Conservation (phyloP, 1,140 invertebrate genomes). For the Pseudomyrmex cubaensis region DNA sequence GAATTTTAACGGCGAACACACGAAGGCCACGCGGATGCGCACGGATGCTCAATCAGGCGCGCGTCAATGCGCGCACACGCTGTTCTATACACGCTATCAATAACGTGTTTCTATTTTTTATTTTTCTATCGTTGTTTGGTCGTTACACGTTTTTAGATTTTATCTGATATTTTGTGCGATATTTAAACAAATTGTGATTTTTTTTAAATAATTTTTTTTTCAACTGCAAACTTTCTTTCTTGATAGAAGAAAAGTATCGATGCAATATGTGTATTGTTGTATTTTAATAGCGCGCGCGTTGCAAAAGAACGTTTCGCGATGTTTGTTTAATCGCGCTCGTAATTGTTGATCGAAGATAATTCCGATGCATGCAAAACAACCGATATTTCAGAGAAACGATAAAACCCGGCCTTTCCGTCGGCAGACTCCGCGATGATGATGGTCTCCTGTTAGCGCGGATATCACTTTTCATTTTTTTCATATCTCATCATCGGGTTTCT, state of each 20-base stretch:
- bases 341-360: background rate
- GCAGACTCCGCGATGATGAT: constrained; percentile 75
- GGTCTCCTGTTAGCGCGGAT: constrained; percentile 83
- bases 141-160: background rate
- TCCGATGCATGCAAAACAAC: background rate
- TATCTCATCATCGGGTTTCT: constrained; percentile 66
- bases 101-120: background rate
- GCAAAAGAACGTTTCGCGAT: background rate
- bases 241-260: background rate
- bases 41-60: background rate
- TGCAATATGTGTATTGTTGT: background rate
- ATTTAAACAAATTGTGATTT: background rate
- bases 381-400: constrained; percentile 76
- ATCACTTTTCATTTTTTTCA: constrained; percentile 85
- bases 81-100: too few species aligned
- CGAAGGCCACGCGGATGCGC: constrained; percentile 7
- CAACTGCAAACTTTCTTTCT: background rate
- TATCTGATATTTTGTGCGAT: background rate
- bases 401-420: constrained; percentile 71
- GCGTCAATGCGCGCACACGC: background rate
- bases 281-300: background rate
- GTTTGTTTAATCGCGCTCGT: constrained; percentile 1
- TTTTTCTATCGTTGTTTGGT: background rate
- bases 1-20: constrained; percentile 14
- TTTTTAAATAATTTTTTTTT: background rate